These are phyloP conservation scores for Leucania comma DNA, from an alignment of 2,888 invertebrate genomes.

Conservation along the genomic window DNA sequence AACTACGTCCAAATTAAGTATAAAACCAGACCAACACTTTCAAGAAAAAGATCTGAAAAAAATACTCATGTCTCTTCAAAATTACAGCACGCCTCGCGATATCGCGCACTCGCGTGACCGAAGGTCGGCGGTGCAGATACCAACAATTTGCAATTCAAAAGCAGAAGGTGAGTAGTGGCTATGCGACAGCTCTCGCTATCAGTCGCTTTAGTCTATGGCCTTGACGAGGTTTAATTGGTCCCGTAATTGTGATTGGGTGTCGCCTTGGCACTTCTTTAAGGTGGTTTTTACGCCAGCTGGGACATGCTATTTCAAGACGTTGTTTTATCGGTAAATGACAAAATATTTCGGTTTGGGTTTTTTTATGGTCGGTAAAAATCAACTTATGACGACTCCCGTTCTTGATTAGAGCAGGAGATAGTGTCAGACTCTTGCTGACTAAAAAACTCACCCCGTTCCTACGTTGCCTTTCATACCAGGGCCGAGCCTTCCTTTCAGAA, in stretches of 20 bases:
- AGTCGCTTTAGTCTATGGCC: conserved; percentile 57
- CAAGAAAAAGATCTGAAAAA: conserved; percentile 36
- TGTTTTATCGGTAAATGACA: too few species aligned
- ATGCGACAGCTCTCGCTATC: conserved; percentile 71
- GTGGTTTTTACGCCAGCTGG: conserved; percentile 7
- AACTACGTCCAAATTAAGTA: not conserved
- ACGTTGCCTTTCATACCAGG: too few species aligned
- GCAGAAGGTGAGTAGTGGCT: conserved; percentile 62
- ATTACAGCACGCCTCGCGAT: conserved; percentile 67
- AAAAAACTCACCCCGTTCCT: too few species aligned
- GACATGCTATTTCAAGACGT: not conserved
- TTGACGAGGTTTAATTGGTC: conserved; percentile 68
- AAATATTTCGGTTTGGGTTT: too few species aligned
- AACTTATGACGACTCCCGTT: too few species aligned
- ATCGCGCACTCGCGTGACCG: conserved; percentile 74
- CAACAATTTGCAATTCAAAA: conserved; percentile 74
- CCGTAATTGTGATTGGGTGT: conserved; percentile 62
- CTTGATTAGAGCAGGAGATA: too few species aligned
- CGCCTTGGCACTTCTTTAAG: conserved; percentile 43
- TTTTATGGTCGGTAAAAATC: too few species aligned
- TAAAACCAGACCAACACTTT: conserved; percentile 21
- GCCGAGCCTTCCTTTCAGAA: too few species aligned
- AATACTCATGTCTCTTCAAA: conserved; percentile 56
- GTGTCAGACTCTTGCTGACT: too few species aligned
- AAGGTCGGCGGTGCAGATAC: conserved; percentile 74